A percentile compares a stretch with the other conserved stretches of the same genome.
Conservation (phyloP, 2,113 vertebrate species). For the Chaetodon auriga region DNA sequence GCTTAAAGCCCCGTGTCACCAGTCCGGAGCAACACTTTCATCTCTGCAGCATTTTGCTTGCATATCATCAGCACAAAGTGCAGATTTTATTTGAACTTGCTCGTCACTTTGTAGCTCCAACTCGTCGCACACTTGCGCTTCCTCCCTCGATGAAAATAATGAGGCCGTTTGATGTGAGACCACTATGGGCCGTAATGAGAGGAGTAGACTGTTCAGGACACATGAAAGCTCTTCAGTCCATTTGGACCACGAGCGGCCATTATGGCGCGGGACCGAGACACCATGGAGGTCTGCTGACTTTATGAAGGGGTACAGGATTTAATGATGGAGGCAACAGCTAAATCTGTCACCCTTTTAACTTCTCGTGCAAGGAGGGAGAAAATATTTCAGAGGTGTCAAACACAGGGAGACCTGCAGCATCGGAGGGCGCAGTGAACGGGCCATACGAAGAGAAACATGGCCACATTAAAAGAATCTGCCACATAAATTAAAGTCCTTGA, state of each 20-base stretch:
- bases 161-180: conserved; percentile 78
- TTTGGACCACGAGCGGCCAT: conserved; percentile 75
- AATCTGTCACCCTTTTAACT: conserved; percentile 73
- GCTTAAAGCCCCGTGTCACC: conserved; percentile 20
- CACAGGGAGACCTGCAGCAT: conserved; percentile 49
- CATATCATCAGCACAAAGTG: conserved; percentile 57
- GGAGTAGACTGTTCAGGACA: conserved; percentile 77
- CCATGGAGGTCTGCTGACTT: conserved; percentile 66
- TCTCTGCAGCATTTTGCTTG: conserved; percentile 55
- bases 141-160: conserved; percentile 78
- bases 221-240: conserved; percentile 81
- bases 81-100: conserved; percentile 75
- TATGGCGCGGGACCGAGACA: conserved; percentile 60
- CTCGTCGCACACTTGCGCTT: conserved; percentile 60
- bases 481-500: conserved; percentile 72
- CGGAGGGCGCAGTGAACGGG: conserved; percentile 42
- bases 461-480: conserved; percentile 52
- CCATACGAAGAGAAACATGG: conserved; percentile 28
- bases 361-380: conserved; percentile 50
- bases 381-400: conserved; percentile 66
- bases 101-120: conserved; percentile 69
- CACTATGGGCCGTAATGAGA: conserved; percentile 75
- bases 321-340: conserved; percentile 70
- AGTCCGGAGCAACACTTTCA: conserved; percentile 53
- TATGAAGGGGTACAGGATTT: conserved; percentile 59